phyloP scores from a whole-genome alignment of 2,888 invertebrate genomes.

The Diabrotica balteata region DNA sequence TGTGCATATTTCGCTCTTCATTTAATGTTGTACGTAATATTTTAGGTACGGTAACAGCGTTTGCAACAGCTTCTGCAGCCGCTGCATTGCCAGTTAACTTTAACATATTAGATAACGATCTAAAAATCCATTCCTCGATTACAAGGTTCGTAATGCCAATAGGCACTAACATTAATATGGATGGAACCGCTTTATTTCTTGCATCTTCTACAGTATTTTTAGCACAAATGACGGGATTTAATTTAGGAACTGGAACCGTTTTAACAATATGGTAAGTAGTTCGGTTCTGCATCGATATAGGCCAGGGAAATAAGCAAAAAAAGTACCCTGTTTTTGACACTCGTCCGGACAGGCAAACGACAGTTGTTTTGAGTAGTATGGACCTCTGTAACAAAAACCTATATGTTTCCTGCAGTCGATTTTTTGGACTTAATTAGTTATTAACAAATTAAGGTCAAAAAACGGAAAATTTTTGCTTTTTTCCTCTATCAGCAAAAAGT shows the following conservation, averaged over 20 bases:
- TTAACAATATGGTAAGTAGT: constrained; percentile 86
- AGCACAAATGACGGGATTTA: constrained; percentile 85
- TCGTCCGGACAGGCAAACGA: too few relatives aligned
- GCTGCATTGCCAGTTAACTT: constrained; percentile 90
- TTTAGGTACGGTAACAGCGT: constrained; percentile 76
- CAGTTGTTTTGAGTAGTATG: too few relatives aligned
- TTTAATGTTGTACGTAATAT: neutral
- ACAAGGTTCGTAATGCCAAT: constrained; percentile 89
- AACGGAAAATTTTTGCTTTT: too few relatives aligned
- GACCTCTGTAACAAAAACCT: too few relatives aligned
- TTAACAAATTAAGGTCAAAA: too few relatives aligned
- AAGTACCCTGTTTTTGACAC: too few relatives aligned
- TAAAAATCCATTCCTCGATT: constrained; percentile 80
- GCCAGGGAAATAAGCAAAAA: too few relatives aligned
- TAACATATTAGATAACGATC: constrained; percentile 82
- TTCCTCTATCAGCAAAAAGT: too few relatives aligned
- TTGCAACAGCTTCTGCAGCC: constrained; percentile 90
- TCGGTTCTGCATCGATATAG: too few relatives aligned
- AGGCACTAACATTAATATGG: constrained; percentile 93
- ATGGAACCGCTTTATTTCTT: constrained; percentile 88
- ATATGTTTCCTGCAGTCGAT: too few relatives aligned
- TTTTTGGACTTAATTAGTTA: too few relatives aligned
- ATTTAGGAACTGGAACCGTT: constrained; percentile 81
- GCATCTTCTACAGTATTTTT: constrained; percentile 87
- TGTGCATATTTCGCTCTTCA: too few relatives aligned